Evolutionary conservation across 53 echinoderm and acorn worm species (phyloP), one percentile per base, ranked within the genome.

Genomic region (Echinometra lucunter): DNA sequence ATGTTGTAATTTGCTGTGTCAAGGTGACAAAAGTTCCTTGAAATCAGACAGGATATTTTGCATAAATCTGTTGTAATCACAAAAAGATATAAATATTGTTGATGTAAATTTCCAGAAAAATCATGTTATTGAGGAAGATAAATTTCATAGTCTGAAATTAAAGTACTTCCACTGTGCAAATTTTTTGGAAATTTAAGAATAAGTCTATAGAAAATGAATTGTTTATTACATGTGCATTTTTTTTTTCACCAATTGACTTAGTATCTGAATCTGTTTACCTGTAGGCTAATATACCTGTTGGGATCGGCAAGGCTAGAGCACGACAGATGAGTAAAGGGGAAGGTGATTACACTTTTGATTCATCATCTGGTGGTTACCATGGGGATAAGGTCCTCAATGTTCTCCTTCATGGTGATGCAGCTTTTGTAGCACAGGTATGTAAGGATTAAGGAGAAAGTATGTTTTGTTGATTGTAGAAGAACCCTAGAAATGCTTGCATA

Each of bases 331-430:
- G 98, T 27, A 88, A 98, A 28, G 75, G 88, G 57, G 99, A 99
- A 44, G 99, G 99, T 23, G 99, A 99, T 66, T 99, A 97, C 88
- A 66, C 95, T 56, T 95, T 94, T 6, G 87, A 96, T 30, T 69
- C 45, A 7, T 37, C 83, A 40, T 66, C 87, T 1, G 57, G 34
- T 45, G 45, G 57, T 6, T 47, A 80, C 45, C 93, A 96, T 12
- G 98, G 98, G 9, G 97, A 99, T 94, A 98, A 96, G 93, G 98
- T 97, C 83, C 35, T 99, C 13, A 96, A 97, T 95, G 95, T 98
- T n/a, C 96, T 96, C 45, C 96, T 99, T 23, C 99, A 99, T 94
- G 99, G 99, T 23, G 99, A 99, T 96, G 99, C 99, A 82, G 96
- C 99, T 11, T 96, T 98, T 57, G 80, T 96, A 47, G 99, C 95